Evolutionary conservation across 1,140 invertebrate species (phyloP).

Genomic region (Drosophila leontia): DNA sequence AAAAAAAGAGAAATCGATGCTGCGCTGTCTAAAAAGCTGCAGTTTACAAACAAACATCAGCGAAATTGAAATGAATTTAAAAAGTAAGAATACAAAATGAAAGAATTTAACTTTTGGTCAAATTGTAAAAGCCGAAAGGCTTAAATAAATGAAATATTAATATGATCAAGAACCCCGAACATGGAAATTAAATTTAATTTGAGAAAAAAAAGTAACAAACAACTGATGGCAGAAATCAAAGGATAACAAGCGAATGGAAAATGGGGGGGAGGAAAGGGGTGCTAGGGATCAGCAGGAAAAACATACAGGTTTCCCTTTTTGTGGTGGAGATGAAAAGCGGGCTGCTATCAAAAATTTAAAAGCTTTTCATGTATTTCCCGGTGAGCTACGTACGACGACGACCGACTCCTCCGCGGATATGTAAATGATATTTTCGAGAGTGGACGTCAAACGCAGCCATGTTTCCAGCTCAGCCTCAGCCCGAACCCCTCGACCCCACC

Average conservation of each 20-base stretch:
- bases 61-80: conserved; percentile 27
- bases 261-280: background rate
- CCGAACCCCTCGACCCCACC: background rate
- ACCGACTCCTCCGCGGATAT: conserved; percentile 62
- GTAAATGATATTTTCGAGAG: conserved; percentile 83
- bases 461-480: conserved; percentile 18
- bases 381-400: conserved; percentile 13
- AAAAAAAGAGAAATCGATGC: conserved; percentile 8
- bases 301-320: conserved; percentile 2
- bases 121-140: conserved; percentile 17
- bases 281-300: conserved; percentile 26
- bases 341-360: conserved; percentile 69
- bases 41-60: conserved; percentile 22
- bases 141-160: conserved; percentile 44
- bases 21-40: conserved; percentile 11
- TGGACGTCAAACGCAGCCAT: conserved; percentile 74
- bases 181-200: conserved; percentile 62
- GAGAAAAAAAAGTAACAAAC: conserved; percentile 29
- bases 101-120: conserved; percentile 28
- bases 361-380: conserved; percentile 67
- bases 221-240: conserved; percentile 41
- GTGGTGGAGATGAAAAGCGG: conserved; percentile 22
- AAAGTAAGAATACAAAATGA: background rate
- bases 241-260: conserved; percentile 4
- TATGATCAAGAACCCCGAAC: conserved; percentile 31